phyloP scores from a whole-genome alignment of 1,140 invertebrate species.

The Danaus melanippus region DNA sequence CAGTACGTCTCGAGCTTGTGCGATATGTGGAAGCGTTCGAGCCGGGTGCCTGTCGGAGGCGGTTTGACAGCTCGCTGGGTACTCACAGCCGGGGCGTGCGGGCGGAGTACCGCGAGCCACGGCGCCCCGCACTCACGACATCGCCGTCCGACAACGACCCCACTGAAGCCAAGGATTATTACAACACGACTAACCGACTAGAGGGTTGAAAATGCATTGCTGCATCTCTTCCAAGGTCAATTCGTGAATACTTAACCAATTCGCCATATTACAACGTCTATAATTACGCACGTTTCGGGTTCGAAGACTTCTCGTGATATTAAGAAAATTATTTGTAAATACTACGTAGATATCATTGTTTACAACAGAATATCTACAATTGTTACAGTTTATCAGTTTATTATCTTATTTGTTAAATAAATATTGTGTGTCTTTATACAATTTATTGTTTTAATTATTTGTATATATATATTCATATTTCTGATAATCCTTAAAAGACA shows the following conservation, averaged over 20 bases:
- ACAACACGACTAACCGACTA: slow-evolving; percentile 40
- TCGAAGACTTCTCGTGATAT: slow-evolving; percentile 8
- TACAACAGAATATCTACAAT: too few relatives aligned
- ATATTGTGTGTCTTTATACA: slow-evolving; percentile 1
- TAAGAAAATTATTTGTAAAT: too few relatives aligned
- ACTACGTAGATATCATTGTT: too few relatives aligned
- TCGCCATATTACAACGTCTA: slow-evolving; percentile 16
- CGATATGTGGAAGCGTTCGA: slow-evolving; percentile 53
- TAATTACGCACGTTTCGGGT: slow-evolving; percentile 6
- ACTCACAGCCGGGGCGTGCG: slow-evolving; percentile 45
- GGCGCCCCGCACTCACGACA: slow-evolving; percentile 48
- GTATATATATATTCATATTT: too few relatives aligned
- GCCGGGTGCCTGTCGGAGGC: slow-evolving; percentile 62
- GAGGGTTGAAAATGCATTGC: slow-evolving; percentile 65
- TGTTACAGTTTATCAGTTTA: too few relatives aligned
- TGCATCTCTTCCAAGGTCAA: slow-evolving; percentile 57
- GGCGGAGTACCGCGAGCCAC: slow-evolving; percentile 38
- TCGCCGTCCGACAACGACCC: slow-evolving; percentile 43
- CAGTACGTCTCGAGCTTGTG: slow-evolving; percentile 44
- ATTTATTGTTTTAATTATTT: too few relatives aligned
- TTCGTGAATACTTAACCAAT: slow-evolving; percentile 28
- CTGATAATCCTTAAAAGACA: too few relatives aligned
- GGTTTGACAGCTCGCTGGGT: slow-evolving; percentile 63
- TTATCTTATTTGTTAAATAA: slow-evolving; percentile 1
- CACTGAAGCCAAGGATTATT: slow-evolving; percentile 48